Percentiles rank a stretch among this genome's conserved stretches.
Evolutionary conservation across 2,797 vertebrate genomes (phyloP).

Genomic region (Micrastur ruficollis): DNA sequence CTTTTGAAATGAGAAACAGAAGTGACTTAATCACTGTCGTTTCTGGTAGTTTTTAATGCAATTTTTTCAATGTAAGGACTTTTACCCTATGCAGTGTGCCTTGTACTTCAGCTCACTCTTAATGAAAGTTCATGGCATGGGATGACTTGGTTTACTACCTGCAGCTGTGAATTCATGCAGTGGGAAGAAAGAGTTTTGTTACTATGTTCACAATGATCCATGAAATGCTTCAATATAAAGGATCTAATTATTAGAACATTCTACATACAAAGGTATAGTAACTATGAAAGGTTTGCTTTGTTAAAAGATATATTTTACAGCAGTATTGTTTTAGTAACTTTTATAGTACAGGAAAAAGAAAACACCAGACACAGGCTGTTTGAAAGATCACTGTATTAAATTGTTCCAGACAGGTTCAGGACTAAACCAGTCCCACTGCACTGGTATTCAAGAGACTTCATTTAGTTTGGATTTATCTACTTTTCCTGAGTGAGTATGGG

Average conservation of each 20-base stretch:
- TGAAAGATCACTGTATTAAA: not conserved
- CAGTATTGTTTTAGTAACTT: not conserved
- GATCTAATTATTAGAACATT: not conserved
- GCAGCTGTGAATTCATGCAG: not conserved
- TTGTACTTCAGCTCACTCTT: not conserved
- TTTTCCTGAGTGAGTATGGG: not conserved
- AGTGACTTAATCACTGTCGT: not conserved
- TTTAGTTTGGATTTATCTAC: not conserved
- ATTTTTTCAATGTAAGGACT: not conserved
- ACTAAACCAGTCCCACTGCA: not conserved
- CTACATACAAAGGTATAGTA: not conserved
- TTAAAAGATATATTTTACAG: not conserved
- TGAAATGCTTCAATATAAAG: not conserved
- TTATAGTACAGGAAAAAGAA: not conserved
- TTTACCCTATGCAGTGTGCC: not conserved
- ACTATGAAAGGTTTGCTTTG: not conserved
- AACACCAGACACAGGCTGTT: not conserved
- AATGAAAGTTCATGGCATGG: not conserved
- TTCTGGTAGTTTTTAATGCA: not conserved
- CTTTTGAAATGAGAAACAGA: not conserved
- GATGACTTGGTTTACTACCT: not conserved
- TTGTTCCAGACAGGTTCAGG: not conserved
- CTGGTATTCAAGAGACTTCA: not conserved
- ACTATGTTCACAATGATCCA: too few relatives aligned
- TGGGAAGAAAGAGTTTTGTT: not conserved